These are phyloP conservation scores for Struthio camelus DNA, from an alignment of 2,113 vertebrate species.

Conservation along the genomic window DNA sequence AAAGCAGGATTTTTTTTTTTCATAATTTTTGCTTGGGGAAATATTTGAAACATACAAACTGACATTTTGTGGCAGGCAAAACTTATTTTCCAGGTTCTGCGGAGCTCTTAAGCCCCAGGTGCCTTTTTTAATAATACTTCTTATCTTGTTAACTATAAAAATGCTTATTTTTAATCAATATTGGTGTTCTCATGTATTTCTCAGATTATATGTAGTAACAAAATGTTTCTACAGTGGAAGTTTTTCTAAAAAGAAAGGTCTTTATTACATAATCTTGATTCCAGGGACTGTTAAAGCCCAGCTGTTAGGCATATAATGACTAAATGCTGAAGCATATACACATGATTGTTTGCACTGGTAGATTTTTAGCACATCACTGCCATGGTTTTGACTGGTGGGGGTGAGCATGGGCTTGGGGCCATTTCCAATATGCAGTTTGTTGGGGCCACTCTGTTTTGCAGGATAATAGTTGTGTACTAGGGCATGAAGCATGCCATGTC, in stretches of 20 bases:
- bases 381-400: neutral
- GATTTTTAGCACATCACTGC: neutral
- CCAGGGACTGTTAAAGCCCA: neutral
- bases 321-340: neutral
- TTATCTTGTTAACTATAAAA: neutral
- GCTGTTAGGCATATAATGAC: neutral
- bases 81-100: neutral
- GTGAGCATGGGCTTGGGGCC: accelerated
- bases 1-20: neutral
- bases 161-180: neutral
- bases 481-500: neutral
- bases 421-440: neutral
- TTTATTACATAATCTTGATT: neutral
- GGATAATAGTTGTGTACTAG: neutral
- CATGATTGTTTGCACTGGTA: neutral
- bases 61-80: neutral
- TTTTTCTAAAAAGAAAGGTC: neutral
- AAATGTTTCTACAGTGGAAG: neutral
- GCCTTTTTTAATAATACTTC: neutral
- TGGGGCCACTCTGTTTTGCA: neutral
- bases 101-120: neutral
- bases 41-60: neutral
- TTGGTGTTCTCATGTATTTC: neutral
- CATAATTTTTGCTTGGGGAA: neutral
- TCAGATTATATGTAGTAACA: neutral